Evolutionary conservation across 2,113 vertebrate genomes (phyloP), one percentile per base, ranked within the genome.

Genomic region (Zeus faber): DNA sequence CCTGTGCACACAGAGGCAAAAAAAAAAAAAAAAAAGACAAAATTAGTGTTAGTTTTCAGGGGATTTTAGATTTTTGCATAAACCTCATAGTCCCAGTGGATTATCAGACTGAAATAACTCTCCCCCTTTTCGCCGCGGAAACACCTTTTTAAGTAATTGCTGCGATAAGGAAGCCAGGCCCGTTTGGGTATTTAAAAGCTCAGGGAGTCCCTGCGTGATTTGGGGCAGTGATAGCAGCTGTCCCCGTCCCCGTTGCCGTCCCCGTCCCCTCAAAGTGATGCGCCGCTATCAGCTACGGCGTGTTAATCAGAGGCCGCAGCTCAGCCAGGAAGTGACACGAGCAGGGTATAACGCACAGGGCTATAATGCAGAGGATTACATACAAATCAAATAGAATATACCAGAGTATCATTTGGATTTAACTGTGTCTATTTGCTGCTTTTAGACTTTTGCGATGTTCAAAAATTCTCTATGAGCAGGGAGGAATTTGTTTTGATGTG

Each of bases 121-220:
- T 37, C 13, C 46, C 11, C 50, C n/a, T n/a, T 49, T 60, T 27
- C 22, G 9, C 8, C 11, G 25, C n/a, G 22, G 35, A 67, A 55
- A 60, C 46, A 35, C 39, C 40, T 61, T 51, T 51, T 52, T 61
- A 67, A 66, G 52, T 66, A 70, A 72, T 75, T 65, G 60, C 53
- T 62, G 3, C 51, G 57, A 55, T 50, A 68, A 66, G 33, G n/a
- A 59, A 33, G 31, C 20, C 21, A 21, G 26, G 41, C 6, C 37
- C 37, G 11, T 40, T 40, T 17, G n/a, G 17, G n/a, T 5, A 7
- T 3, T 41, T 41, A 16, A 41, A 18, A n/a, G 17, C 13, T 41
- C 39, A 41, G n/a, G 11, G 41, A 22, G 18, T 24, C 21, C 22
- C 3, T 43, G 17, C 18, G 21, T 43, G 16, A 43, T 6, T n/a